A percentile compares a stretch with the other conserved stretches of the same genome.
These are phyloP conservation scores for Chrysochloris asiatica DNA, from an alignment of 2,113 vertebrate species.

Conservation along the genomic window DNA sequence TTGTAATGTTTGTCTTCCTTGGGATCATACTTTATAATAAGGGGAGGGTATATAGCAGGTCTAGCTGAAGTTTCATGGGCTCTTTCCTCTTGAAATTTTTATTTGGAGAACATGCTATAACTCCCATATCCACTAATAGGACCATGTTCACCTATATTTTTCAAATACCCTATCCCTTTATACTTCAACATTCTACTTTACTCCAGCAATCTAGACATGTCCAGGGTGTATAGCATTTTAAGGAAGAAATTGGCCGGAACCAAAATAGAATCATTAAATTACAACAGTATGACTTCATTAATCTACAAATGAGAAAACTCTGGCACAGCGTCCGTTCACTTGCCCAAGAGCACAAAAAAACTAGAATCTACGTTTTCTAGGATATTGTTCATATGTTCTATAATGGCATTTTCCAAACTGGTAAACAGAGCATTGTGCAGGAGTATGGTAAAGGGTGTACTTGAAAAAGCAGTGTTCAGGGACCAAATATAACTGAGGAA, in stretches of 20 bases:
- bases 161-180: slow-evolving; percentile 37
- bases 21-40: slow-evolving; percentile 6
- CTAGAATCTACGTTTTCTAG: slow-evolving; percentile 13
- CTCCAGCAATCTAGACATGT: slow-evolving; percentile 64
- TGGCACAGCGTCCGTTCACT: slow-evolving; percentile 50
- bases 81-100: slow-evolving; percentile 52
- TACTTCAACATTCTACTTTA: slow-evolving; percentile 36
- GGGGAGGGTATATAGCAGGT: neutral
- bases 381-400: neutral
- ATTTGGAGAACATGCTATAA: slow-evolving; percentile 52
- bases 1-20: slow-evolving; percentile 21
- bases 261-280: slow-evolving; percentile 66
- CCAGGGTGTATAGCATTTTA: slow-evolving; percentile 24
- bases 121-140: neutral
- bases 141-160: slow-evolving; percentile 37
- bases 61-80: neutral
- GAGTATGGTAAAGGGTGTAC: slow-evolving; percentile 24
- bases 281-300: slow-evolving; percentile 57
- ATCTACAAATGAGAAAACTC: slow-evolving; percentile 24
- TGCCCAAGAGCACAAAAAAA: slow-evolving; percentile 57
- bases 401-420: slow-evolving; percentile 43
- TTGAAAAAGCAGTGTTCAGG: neutral
- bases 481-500: neutral
- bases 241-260: slow-evolving; percentile 55
- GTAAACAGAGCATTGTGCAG: neutral